These are phyloP conservation scores for Hydriomena furcata DNA, from an alignment of 2,888 invertebrate genomes.

Conservation along the genomic window DNA sequence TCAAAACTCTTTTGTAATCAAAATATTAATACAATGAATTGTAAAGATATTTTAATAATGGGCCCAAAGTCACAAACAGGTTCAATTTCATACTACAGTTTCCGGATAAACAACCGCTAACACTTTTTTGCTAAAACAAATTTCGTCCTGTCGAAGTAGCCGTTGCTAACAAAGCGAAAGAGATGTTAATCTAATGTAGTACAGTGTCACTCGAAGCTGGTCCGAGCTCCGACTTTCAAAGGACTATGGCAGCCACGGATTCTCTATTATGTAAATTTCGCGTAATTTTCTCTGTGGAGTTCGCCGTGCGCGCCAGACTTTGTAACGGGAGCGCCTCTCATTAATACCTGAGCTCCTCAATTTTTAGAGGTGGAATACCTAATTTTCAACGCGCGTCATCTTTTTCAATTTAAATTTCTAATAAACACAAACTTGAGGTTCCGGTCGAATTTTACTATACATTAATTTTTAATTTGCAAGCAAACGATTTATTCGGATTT, in stretches of 20 bases:
- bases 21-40: too few relatives aligned
- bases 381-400: slow-evolving; percentile 17
- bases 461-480: too few relatives aligned
- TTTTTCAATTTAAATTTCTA: slow-evolving; percentile 36
- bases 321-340: slow-evolving; percentile 72
- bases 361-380: slow-evolving; percentile 47
- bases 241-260: slow-evolving; percentile 77
- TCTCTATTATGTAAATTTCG: slow-evolving; percentile 82
- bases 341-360: slow-evolving; percentile 68
- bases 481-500: too few relatives aligned
- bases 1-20: too few relatives aligned
- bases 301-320: slow-evolving; percentile 66
- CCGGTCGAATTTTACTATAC: not conserved
- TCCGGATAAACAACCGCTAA: slow-evolving; percentile 29
- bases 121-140: slow-evolving; percentile 62
- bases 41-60: too few relatives aligned
- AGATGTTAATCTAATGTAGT: slow-evolving; percentile 81
- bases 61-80: not conserved
- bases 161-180: slow-evolving; percentile 74
- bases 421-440: slow-evolving; percentile 3
- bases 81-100: not conserved
- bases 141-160: slow-evolving; percentile 61
- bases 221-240: slow-evolving; percentile 73
- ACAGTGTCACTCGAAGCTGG: slow-evolving; percentile 72
- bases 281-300: slow-evolving; percentile 76